Base-by-base conservation (phyloP, 1,140 invertebrate species). In the Anastatus disparis region DNA sequence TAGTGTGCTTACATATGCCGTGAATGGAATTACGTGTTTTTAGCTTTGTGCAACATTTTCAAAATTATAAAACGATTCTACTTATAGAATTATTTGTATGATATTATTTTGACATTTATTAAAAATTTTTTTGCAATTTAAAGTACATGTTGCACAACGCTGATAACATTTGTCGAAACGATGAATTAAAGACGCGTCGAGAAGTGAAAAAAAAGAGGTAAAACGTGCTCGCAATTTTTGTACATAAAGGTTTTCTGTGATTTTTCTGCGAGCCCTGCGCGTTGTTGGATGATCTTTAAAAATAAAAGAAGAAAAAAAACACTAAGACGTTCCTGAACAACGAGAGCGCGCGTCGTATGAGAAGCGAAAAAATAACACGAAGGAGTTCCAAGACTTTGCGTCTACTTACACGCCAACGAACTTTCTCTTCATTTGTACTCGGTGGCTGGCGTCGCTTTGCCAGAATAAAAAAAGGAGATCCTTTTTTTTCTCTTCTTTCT, bases 191-290 rank as follows among this genome's bases (percentile, higher is more conserved):
- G n/a, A 52, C 17, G 48, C 15, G 48, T 52, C 24, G 48, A 52
- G 15, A 29, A 17, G 63, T 58, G 53, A 46, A 52, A 27, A 53
- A 55, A 48, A 10, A 15, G 44, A 68, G 56, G 13, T 42, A 40
- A 15, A 27, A 22, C 44, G 31, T n/a, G 62, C 42, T 64, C 53
- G 69, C 61, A 55, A 42, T n/a, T 70, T 48, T 65, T 71, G 69
- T 71, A 71, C 10, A 71, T 71, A 71, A 64, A n/a, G 50, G 53
- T 64, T 71, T 58, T 58, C 69, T 71, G 69, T 71, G 69, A 71
- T 71, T 64, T 64, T 58, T 22, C 40, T 38, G 69, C 53, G 53
- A 56, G 53, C 48, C 22, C 22, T 24, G 4, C n/a, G n/a, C n/a
- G n/a, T 46, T 31, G 26, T 56, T 15, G 31, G 38, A 63, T 55